Evolutionary conservation across 2,113 vertebrate genomes (phyloP), one percentile per base, ranked within the genome.

Genomic region (Leptocoma aspasia): DNA sequence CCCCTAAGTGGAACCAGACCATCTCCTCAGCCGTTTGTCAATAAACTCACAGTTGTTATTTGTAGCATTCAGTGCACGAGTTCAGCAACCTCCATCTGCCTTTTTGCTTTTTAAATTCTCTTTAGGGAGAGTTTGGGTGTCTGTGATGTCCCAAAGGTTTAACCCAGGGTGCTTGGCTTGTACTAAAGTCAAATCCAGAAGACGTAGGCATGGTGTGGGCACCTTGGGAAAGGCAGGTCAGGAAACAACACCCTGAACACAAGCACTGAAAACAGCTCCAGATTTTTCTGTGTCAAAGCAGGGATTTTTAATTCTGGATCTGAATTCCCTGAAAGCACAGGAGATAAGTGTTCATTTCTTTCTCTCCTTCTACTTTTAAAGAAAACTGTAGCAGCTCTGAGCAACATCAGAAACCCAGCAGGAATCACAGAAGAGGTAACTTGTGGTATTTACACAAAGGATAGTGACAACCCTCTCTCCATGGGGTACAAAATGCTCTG

Each of bases 1-100:
- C 60, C 85, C 72, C 26, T 90, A 75, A 90, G 76, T 73, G 72
- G 84, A 96, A 83, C 52, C 87, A 90, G 94, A 66, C 63, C 39
- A 27, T 66, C 79, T 41, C 54, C 41, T 44, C 75, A 87, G 57
- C 60, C 8, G 0, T 66, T 70, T 79, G 50, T 94, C 63, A 56
- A 20, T n/a, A 19, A 13, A 6, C 44, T 72, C 54, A 18, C 19
- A 4, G 57, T 53, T 64, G 56, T 78, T 71, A 10, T 35, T 84
- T 66, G 80, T 3, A 53, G 57, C 19, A 5, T 33, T 37, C 54
- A 8, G 21, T 31, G 33, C 59, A 28, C 1, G 5, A 77, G 47
- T 17, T 53, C 50, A 91, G 60, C 47, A 82, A 27, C 27, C 28
- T 26, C 69, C 28, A 3, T 44, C 72, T 66, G 84, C 49, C 28